Base-by-base conservation (phyloP, 2,113 vertebrate genomes). In the Symphodus melops region DNA sequence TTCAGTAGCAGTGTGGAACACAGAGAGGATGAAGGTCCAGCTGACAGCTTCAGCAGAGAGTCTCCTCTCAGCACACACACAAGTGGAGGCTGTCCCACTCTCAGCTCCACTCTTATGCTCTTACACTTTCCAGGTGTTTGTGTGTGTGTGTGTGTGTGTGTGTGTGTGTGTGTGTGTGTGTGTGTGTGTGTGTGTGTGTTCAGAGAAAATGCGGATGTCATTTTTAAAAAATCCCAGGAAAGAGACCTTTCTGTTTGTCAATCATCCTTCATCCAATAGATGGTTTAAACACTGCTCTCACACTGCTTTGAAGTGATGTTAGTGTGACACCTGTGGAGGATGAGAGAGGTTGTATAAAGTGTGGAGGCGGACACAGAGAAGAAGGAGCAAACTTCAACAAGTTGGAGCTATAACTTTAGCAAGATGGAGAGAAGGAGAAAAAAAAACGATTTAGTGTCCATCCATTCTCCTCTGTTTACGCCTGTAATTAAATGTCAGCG, bases 401-500 rank as follows among this genome's bases (percentile, higher is more conserved):
- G 41, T 1, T 49, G 37, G 14, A 57, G 21, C 28, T 16, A 39
- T 28, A 36, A 20, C n/a, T 20, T 59, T 28, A 51, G 62, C 0
- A 5, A 42, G 20, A 33, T 7, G 2, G 23, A 12, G 3, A 56
- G 39, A 10, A 12, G 39, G 14, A 12, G 41, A 33, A 9, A 54
- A 5, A 3, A 46, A 7, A 53, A 21, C 23, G 4, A 44, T 53
- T 21, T 11, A 8, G 67, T 54, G 25, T 59, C 11, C 8, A 41
- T 23, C 14, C 16, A 10, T 23, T 41, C 49, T 61, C 58, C 75
- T 20, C 4, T 25, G 51, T 66, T 48, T 78, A 19, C 55, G 48
- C 25, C 19, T 79, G 17, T 77, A 68, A 77, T 74, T 25, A 68
- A 63, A 41, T 79, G 68, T 63, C 73, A 77, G 59, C 66, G 53